Percentiles rank a stretch among this genome's conserved stretches.
phyloP scores from a whole-genome alignment of 1,140 invertebrate species.

The Solenopsis invicta region DNA sequence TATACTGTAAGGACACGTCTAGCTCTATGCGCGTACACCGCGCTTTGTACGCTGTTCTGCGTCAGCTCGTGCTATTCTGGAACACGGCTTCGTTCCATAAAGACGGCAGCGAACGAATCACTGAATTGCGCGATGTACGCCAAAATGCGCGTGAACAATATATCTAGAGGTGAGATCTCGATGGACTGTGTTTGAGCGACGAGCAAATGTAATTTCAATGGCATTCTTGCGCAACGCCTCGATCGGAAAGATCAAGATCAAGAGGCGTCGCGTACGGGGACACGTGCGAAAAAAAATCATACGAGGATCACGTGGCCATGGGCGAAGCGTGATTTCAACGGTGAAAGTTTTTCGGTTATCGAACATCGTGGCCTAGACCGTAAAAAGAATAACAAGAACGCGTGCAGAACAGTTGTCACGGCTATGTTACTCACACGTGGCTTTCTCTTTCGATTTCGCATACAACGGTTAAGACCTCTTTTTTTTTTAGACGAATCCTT shows the following conservation, averaged over 20 bases:
- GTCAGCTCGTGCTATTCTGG: constrained; percentile 27
- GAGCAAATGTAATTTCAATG: constrained; percentile 48
- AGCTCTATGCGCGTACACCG: neutral
- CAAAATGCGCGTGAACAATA: constrained; percentile 4
- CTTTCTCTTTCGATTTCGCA: constrained; percentile 75
- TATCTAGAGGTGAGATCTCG: neutral
- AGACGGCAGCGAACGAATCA: neutral
- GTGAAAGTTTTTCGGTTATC: constrained; percentile 83
- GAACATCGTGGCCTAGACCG: constrained; percentile 81
- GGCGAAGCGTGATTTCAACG: constrained; percentile 64
- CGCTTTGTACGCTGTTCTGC: constrained; percentile 3
- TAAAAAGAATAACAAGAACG: constrained; percentile 73
- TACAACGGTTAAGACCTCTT: neutral
- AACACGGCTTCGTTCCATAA: constrained; percentile 9
- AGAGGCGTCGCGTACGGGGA: constrained; percentile 2
- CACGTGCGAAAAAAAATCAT: constrained; percentile 24
- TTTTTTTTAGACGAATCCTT: neutral
- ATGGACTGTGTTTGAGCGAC: neutral
- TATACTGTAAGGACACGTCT: too few species aligned
- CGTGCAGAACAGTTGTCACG: constrained; percentile 53
- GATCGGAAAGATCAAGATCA: constrained; percentile 70
- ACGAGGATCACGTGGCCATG: constrained; percentile 56
- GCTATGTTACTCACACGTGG: constrained; percentile 43
- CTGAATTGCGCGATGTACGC: neutral
- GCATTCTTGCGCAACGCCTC: constrained; percentile 49